Evolutionary conservation across 1,140 invertebrate genomes (phyloP), one percentile per base, ranked within the genome.

Genomic region (Nasonia giraulti): DNA sequence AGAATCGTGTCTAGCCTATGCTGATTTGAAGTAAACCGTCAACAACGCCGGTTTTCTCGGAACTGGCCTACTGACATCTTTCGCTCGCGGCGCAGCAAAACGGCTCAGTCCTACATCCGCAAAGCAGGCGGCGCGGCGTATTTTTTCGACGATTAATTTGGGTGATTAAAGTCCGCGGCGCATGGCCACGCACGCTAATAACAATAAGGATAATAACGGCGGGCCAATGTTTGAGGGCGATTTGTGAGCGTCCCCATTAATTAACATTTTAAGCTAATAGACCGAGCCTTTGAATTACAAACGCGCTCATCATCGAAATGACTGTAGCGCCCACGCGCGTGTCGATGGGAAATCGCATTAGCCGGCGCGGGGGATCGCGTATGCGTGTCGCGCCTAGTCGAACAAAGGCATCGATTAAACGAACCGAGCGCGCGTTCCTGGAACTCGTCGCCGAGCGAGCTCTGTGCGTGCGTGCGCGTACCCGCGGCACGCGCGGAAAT

Each of bases 191-290:
- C 2, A n/a, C 55, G 5, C 23, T 71, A 31, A 71, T 71, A 71
- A 71, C 5, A 71, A 71, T 31, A 33, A 71, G 8, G 68, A 71
- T 33, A 33, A 71, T 14, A 17, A 31, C 27, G 14, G 12, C 14
- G 7, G 3, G 27, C 68, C 1, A 33, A 10, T 17, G 68, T 71
- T 11, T 31, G 68, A 31, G 23, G 20, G 14, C 31, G 68, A 71
- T 71, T 71, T 71, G 68, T 10, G 68, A 31, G 68, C 27, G 68
- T 33, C 11, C 7, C 31, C 68, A 71, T 33, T 71, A 71, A 71
- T 71, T 71, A 71, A 33, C 68, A 71, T 71, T 71, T 71, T 71
- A 71, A 71, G 68, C 68, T 71, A 71, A 71, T 71, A 71, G 68
- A 71, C 31, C 12, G 68, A 31, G 12, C 68, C 68, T 71, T 71